Conservation (phyloP, 23 tunicate genomes). For the Botrylloides violaceus region DNA sequence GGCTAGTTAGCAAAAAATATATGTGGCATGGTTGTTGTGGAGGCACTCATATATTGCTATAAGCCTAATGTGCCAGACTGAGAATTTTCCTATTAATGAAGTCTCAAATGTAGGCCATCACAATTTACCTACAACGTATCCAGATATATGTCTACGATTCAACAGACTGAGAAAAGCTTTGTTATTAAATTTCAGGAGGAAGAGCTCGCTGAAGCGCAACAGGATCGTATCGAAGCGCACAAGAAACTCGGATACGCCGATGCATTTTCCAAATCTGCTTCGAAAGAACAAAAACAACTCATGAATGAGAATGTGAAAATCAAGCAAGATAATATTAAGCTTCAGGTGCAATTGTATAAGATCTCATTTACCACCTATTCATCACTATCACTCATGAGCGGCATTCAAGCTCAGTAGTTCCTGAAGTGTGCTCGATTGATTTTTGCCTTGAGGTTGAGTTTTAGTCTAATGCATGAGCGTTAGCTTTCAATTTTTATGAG, state of each 20-base stretch:
- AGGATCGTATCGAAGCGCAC: conserved; percentile 73
- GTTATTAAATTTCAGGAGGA: conserved; percentile 45
- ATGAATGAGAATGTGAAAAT: conserved; percentile 35
- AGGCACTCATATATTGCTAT: too few species aligned
- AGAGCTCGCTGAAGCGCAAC: conserved; percentile 71
- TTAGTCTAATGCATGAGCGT: too few species aligned
- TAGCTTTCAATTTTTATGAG: too few species aligned
- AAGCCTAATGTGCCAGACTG: background rate
- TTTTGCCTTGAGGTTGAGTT: too few species aligned
- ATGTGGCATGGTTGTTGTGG: too few species aligned
- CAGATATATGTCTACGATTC: background rate
- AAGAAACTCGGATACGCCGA: conserved; percentile 75
- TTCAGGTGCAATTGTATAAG: conserved; percentile 21
- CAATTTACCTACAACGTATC: background rate
- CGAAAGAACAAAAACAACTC: conserved; percentile 32
- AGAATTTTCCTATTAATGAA: background rate
- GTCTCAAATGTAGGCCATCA: background rate
- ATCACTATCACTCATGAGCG: too few species aligned
- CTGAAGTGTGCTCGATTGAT: too few species aligned
- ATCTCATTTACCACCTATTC: too few species aligned
- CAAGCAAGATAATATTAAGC: conserved; percentile 23
- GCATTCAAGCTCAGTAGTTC: too few species aligned
- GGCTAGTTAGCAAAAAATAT: too few species aligned
- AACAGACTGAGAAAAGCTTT: too few species aligned
- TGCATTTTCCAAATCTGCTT: conserved; percentile 40